These are phyloP conservation scores for Parauchenoglanis punctatus DNA, from an alignment of 2,797 vertebrate species.

Conservation along the genomic window DNA sequence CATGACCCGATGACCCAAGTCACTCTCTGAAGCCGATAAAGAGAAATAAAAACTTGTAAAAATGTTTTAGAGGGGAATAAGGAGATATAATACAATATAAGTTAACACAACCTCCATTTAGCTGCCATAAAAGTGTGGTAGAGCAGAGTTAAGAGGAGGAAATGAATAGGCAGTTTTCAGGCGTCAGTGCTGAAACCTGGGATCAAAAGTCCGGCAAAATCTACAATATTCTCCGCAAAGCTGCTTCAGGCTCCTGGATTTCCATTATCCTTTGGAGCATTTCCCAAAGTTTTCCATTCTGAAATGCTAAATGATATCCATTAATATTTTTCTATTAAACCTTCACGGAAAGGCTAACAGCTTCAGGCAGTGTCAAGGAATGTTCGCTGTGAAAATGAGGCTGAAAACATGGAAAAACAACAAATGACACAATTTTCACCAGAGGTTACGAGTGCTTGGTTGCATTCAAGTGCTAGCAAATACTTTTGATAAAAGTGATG, in stretches of 20 bases:
- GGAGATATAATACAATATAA: conserved; percentile 44
- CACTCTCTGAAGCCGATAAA: conserved; percentile 60
- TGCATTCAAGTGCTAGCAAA: background rate
- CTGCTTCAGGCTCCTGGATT: background rate
- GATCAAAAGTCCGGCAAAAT: background rate
- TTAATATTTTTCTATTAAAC: conserved; percentile 7
- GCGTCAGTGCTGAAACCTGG: background rate
- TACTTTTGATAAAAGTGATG: background rate
- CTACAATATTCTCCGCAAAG: background rate
- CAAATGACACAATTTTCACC: background rate
- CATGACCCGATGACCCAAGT: conserved; percentile 58
- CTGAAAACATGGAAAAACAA: background rate
- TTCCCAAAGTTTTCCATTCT: background rate
- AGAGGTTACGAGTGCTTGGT: too few species aligned
- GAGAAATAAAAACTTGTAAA: conserved; percentile 22
- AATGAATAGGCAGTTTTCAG: conserved; percentile 14
- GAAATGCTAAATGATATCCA: background rate
- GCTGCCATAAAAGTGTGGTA: background rate
- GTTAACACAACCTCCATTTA: conserved; percentile 24
- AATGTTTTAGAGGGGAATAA: conserved; percentile 40
- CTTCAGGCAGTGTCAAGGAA: background rate
- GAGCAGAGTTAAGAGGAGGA: conserved; percentile 2
- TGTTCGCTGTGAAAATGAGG: background rate
- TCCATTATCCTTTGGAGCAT: background rate
- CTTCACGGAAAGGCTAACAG: background rate